Evolutionary conservation across 2,888 invertebrate species (phyloP).

Genomic region (Drosophila cyrtoloma): DNA sequence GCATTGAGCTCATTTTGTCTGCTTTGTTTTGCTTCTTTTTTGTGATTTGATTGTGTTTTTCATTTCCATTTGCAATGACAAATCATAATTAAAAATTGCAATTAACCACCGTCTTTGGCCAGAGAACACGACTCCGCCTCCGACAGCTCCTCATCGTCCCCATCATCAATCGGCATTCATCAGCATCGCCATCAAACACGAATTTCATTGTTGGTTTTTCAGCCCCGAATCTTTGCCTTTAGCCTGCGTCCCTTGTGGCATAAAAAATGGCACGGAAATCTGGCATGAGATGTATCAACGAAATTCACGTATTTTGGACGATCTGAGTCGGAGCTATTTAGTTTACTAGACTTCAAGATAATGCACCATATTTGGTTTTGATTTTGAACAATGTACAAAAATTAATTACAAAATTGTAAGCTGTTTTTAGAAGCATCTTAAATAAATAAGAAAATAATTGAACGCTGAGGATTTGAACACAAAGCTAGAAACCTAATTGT

Average conservation of each 20-base stretch:
- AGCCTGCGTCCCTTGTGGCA: slow-evolving; percentile 13
- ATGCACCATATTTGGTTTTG: neutral
- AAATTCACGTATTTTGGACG: neutral
- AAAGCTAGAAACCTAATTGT: neutral
- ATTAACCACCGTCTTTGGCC: slow-evolving; percentile 62
- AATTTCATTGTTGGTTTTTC: slow-evolving; percentile 48
- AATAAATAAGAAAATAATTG: neutral
- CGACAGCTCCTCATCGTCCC: neutral
- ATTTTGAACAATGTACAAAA: neutral
- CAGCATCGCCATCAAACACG: slow-evolving; percentile 41
- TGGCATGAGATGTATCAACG: neutral
- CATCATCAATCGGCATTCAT: slow-evolving; percentile 4
- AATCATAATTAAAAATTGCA: slow-evolving; percentile 80
- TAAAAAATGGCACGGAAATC: slow-evolving; percentile 10
- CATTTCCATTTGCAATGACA: slow-evolving; percentile 55
- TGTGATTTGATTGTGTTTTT: slow-evolving; percentile 8
- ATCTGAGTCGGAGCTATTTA: neutral
- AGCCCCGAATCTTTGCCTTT: slow-evolving; percentile 9
- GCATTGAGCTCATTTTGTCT: slow-evolving; percentile 1
- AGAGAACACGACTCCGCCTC: slow-evolving; percentile 12
- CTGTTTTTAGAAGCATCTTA: too few relatives aligned
- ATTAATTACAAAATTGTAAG: too few relatives aligned
- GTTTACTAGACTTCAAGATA: neutral
- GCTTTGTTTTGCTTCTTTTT: slow-evolving; percentile 25
- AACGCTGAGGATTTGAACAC: neutral